Percentiles rank a stretch among this genome's conserved stretches.
phyloP scores from a whole-genome alignment of 2,797 vertebrate genomes.

The Pangasius larnaudii region DNA sequence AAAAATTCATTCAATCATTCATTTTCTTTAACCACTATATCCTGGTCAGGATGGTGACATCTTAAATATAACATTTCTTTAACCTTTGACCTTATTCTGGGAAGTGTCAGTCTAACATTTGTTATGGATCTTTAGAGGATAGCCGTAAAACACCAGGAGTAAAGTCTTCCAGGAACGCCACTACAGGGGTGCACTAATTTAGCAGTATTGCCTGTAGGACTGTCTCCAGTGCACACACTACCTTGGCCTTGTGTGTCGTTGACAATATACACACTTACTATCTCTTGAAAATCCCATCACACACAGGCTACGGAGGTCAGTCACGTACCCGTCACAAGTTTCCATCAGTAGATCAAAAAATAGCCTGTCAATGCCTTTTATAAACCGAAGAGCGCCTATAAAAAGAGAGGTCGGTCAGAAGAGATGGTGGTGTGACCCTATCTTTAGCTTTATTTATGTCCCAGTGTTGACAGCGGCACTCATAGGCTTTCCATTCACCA shows the following conservation, averaged over 20 bases:
- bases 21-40: not conserved
- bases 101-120: not conserved
- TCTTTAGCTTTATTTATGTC: constrained; percentile 89
- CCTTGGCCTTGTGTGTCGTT: constrained; percentile 61
- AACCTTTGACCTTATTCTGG: constrained; percentile 41
- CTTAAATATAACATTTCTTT: constrained; percentile 46
- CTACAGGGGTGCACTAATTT: constrained; percentile 27
- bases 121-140: not conserved
- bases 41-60: constrained; percentile 4
- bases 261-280: constrained; percentile 62
- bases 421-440: constrained; percentile 74
- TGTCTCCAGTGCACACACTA: constrained; percentile 66
- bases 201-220: constrained; percentile 56
- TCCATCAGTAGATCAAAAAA: constrained; percentile 81
- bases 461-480: constrained; percentile 86
- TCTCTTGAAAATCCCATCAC: constrained; percentile 71
- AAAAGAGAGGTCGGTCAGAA: constrained; percentile 83
- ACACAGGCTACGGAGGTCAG: constrained; percentile 70
- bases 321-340: constrained; percentile 78
- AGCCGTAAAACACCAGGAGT: constrained; percentile 11
- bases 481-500: constrained; percentile 79
- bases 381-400: constrained; percentile 90
- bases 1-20: not conserved
- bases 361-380: constrained; percentile 80
- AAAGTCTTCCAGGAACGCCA: constrained; percentile 48